phyloP scores from a whole-genome alignment of 1,140 invertebrate genomes.

The Drosophila pectinifera region DNA sequence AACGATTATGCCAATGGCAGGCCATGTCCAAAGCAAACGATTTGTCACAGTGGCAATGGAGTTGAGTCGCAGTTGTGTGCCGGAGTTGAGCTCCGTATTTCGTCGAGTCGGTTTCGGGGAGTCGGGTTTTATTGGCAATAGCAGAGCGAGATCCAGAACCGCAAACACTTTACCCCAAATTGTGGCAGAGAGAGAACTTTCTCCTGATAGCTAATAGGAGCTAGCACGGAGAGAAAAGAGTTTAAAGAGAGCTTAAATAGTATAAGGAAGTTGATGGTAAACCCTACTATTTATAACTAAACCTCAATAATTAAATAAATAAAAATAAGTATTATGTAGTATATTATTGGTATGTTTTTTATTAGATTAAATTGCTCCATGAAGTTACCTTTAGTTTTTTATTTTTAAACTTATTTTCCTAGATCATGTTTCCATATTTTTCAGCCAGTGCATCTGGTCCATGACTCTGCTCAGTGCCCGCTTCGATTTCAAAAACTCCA shows the following conservation, averaged over 20 bases:
- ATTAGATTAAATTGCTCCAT: no score
- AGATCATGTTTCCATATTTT: background rate
- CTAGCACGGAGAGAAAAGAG: background rate
- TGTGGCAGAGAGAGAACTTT: conserved; percentile 17
- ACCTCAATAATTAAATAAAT: no score
- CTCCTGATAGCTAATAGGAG: conserved; percentile 4
- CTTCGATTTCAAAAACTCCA: conserved; percentile 50
- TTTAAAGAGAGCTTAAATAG: background rate
- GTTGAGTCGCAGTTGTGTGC: conserved; percentile 17
- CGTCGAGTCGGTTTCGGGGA: background rate
- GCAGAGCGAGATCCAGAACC: conserved; percentile 48
- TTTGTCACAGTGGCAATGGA: conserved; percentile 72
- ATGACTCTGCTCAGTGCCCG: conserved; percentile 29
- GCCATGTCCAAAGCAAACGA: conserved; percentile 77
- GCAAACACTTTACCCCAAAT: conserved; percentile 66
- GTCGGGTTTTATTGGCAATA: conserved; percentile 68
- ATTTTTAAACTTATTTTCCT: background rate
- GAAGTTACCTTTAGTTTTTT: no score
- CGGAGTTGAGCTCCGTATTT: conserved; percentile 28
- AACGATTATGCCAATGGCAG: conserved; percentile 79
- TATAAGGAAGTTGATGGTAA: no score
- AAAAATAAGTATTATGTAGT: no score
- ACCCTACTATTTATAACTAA: no score
- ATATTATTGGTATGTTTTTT: no score
- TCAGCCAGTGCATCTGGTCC: conserved; percentile 1